phyloP scores from a whole-genome alignment of 2,113 vertebrate genomes.

The Cyprinodon variegatus region DNA sequence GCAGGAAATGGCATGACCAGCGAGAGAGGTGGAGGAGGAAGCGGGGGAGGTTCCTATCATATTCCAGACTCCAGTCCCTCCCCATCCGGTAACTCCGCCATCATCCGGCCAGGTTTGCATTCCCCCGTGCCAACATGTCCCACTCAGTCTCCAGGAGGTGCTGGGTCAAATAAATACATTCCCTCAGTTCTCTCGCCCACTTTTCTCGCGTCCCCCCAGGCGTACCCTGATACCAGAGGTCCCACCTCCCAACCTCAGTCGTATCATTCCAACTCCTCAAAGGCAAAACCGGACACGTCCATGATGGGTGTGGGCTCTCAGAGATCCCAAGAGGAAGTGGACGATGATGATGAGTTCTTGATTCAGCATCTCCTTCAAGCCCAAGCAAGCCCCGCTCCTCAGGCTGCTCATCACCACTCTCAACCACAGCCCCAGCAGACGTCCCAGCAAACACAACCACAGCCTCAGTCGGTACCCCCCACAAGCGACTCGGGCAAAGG shows the following conservation, averaged over 20 bases:
- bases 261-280: slow-evolving; percentile 78
- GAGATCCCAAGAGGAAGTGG: slow-evolving; percentile 85
- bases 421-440: slow-evolving; percentile 73
- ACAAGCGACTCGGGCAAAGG: slow-evolving; percentile 79
- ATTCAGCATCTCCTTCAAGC: slow-evolving; percentile 93
- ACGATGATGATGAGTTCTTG: slow-evolving; percentile 93
- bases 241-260: slow-evolving; percentile 76
- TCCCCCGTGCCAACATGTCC: slow-evolving; percentile 86
- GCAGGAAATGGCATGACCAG: slow-evolving; percentile 69
- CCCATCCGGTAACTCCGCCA: slow-evolving; percentile 83
- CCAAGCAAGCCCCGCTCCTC: slow-evolving; percentile 79
- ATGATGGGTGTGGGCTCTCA: slow-evolving; percentile 79
- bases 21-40: slow-evolving; percentile 75
- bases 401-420: slow-evolving; percentile 76
- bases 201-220: slow-evolving; percentile 84
- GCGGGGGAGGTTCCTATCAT: slow-evolving; percentile 78
- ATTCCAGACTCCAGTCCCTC: slow-evolving; percentile 90
- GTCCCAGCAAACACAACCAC: slow-evolving; percentile 74
- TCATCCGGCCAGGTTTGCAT: slow-evolving; percentile 88
- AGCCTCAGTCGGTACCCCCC: slow-evolving; percentile 75
- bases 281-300: slow-evolving; percentile 75
- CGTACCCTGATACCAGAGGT: slow-evolving; percentile 79
- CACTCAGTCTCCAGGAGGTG: slow-evolving; percentile 86
- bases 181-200: slow-evolving; percentile 89
- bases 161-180: slow-evolving; percentile 86